Base-by-base conservation (phyloP, 2,888 invertebrate species). In the Leptinotarsa juncta region DNA sequence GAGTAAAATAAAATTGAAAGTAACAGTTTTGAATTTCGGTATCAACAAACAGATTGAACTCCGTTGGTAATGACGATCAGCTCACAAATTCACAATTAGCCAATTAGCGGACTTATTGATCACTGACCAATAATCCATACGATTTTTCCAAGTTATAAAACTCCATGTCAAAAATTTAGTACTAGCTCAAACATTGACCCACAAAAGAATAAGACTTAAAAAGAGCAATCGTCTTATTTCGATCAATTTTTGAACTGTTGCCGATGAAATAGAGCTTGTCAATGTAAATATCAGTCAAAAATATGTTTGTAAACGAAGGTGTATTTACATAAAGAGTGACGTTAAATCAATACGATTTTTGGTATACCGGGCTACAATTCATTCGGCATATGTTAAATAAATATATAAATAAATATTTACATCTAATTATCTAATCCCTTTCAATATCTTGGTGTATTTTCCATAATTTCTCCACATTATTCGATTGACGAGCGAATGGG, bases 201-300 rank as follows among this genome's bases (percentile, higher is more conserved):
- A 86, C 88, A 88, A 80, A 82, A 82, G 84, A 87, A 86, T 84
- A 88, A 87, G 87, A 85, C 86, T 80, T 81, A 82, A 83, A 76
- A 70, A 75, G 0, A 51, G 51, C 73, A 77, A 82, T 62, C 72
- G 86, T 86, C 86, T 87, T 87, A 84, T 85, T 85, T 84, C 83
- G 87, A 86, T 83, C 86, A 82, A 86, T 85, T 84, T 84, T 84
- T 82, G 80, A 82, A 81, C 73, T 74, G 60, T 76, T 71, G 51
- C 66, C 67, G 49, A 18, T 26, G n/a, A 62, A 62, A 42, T 57
- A 57, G 57, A 15, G 23, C 20, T 57, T 57, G 15, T 12, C 57
- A 57, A 57, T 57, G 55, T 50, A 51, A 51, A 49, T 67, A 67
- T 49, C 50, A 67, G 67, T 62, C 62, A n/a, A 62, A 62, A 62